Evolutionary conservation across 2,888 invertebrate genomes (phyloP).

Genomic region (Drosophila gaucha): DNA sequence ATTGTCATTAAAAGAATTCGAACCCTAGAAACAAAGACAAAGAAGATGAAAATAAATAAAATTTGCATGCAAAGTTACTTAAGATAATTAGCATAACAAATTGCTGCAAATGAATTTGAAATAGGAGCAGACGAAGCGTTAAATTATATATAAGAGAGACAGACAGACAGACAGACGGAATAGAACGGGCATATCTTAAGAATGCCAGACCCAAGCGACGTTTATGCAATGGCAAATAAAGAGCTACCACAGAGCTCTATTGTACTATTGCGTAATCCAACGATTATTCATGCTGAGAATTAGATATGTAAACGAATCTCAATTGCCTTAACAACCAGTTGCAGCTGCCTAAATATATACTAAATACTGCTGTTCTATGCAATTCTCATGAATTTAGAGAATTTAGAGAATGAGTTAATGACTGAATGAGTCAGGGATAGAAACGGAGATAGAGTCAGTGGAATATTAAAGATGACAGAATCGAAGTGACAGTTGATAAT

Average conservation of each 20-base stretch:
- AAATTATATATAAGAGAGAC: constrained; percentile 29
- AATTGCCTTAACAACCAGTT: constrained; percentile 1
- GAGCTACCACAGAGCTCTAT: not conserved
- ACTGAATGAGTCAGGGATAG: not conserved
- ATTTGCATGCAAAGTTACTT: constrained; percentile 50
- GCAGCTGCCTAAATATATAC: not conserved
- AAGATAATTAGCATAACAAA: constrained; percentile 51
- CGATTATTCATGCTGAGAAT: constrained; percentile 5
- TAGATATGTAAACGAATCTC: not conserved
- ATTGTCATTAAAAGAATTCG: constrained; percentile 17
- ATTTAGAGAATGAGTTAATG: not conserved
- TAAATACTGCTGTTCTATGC: not conserved
- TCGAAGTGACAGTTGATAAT: not conserved
- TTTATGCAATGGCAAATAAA: constrained; percentile 12
- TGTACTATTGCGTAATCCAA: constrained; percentile 11
- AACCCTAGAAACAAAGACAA: not conserved
- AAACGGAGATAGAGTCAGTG: no score
- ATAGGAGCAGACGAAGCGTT: constrained; percentile 42
- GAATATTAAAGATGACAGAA: not conserved
- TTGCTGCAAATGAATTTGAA: constrained; percentile 41
- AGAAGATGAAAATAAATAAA: not conserved
- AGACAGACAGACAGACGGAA: not conserved
- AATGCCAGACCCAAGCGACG: constrained; percentile 4
- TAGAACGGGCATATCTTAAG: not conserved
- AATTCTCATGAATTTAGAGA: not conserved